These are phyloP conservation scores for Tridacna crocea DNA, from an alignment of 2,888 invertebrate species.

Conservation along the genomic window DNA sequence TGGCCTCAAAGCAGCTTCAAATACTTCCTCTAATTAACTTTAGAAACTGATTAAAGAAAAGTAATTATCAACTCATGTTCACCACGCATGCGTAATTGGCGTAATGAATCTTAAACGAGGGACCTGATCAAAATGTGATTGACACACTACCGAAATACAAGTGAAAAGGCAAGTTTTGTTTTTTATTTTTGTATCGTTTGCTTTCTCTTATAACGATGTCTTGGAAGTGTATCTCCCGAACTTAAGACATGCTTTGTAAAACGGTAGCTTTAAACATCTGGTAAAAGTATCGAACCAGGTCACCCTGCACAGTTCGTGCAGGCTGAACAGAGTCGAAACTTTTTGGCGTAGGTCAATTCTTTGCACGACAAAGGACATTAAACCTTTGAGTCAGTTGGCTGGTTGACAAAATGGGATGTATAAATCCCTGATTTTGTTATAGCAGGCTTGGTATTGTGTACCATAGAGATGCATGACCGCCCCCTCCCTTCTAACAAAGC, in stretches of 20 bases:
- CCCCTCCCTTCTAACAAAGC: too few species aligned
- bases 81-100: constrained; percentile 60
- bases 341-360: too few species aligned
- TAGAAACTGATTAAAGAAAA: constrained; percentile 57
- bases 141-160: constrained; percentile 25
- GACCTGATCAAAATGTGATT: constrained; percentile 51
- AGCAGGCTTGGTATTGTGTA: too few species aligned
- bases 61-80: constrained; percentile 52
- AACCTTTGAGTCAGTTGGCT: too few species aligned
- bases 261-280: not conserved
- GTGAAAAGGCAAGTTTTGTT: constrained; percentile 14
- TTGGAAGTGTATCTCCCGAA: not conserved
- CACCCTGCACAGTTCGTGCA: too few species aligned
- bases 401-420: too few species aligned
- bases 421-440: too few species aligned
- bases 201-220: not conserved
- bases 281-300: too few species aligned
- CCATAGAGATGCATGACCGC: too few species aligned
- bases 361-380: too few species aligned
- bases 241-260: not conserved
- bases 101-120: constrained; percentile 56
- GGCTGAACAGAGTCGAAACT: too few species aligned
- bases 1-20: constrained; percentile 36
- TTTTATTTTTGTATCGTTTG: not conserved
- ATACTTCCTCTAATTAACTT: constrained; percentile 60